Base-by-base conservation (phyloP, 2,888 invertebrate genomes). In the Minunthozetes semirufus region DNA sequence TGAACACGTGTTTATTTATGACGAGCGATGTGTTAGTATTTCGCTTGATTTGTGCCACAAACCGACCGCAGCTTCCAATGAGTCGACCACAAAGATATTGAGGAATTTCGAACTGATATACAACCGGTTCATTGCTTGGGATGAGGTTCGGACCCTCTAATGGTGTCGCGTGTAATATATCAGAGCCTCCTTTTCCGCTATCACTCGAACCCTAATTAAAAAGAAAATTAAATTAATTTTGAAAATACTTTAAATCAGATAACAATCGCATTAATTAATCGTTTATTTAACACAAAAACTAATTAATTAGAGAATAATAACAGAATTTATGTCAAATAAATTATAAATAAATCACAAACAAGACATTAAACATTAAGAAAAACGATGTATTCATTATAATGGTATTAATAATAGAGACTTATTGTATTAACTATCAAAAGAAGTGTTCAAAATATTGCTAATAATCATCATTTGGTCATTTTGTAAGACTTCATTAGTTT, bases 21-120 rank as follows among this genome's bases (percentile, higher is more conserved):
- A 88, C 85, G 72, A 95, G 89, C 81, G 87, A 88, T 25, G 93
- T 91, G 79, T 89, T 88, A 1, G 93, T 90, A 82, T 89, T 89
- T 42, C 87, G 85, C 82, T 91, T 91, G 56, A 85, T 90, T 80
- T 87, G 87, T 78, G 89, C 89, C n/a, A 96, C 89, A 84, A 90
- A 90, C 56, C 87, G 85, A 61, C 94, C 94, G 80, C 89, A 88
- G 80, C 88, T 88, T 56, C 96, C 96, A 82, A 95, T 94, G 79
- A 96, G 85, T 76, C 90, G 88, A 22, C 95, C 95, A 76, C 94
- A 92, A 78, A 93, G 85, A 75, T 86, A 81, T 68, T 82, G 80
- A 3, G 84, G 84, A 75, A 84, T 81, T 77, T 83, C 83, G 79
- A 84, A 84, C 77, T 83, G 82, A 75, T 82, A 83, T 76, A 46